Conservation (phyloP, 2,797 vertebrate species). For the Tiaroga cobitis region DNA sequence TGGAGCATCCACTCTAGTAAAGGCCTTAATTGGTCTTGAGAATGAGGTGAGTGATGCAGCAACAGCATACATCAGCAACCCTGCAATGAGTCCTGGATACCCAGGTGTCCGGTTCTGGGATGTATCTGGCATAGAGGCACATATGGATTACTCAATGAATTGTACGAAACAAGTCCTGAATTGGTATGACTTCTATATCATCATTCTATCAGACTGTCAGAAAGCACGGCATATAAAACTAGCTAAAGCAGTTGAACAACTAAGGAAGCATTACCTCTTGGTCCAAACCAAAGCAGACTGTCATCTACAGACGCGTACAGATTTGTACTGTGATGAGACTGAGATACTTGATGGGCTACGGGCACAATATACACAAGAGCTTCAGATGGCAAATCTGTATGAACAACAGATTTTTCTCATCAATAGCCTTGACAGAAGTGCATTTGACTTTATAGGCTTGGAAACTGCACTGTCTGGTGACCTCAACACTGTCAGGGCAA, state of each 20-base stretch:
- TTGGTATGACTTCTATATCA: constrained; percentile 50
- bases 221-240: constrained; percentile 41
- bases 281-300: constrained; percentile 56
- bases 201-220: constrained; percentile 52
- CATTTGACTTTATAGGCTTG: constrained; percentile 55
- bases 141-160: constrained; percentile 22
- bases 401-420: constrained; percentile 54
- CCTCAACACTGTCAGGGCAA: constrained; percentile 46
- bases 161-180: constrained; percentile 16
- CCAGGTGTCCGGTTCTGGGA: constrained; percentile 56
- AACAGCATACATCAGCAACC: neutral
- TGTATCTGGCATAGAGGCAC: constrained; percentile 44
- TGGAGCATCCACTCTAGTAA: constrained; percentile 46
- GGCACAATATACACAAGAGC: constrained; percentile 35
- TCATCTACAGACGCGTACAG: constrained; percentile 30
- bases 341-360: constrained; percentile 55
- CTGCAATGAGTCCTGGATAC: constrained; percentile 39
- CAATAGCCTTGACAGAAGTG: constrained; percentile 46
- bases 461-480: constrained; percentile 49
- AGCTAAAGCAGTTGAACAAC: constrained; percentile 33
- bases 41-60: constrained; percentile 1
- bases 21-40: constrained; percentile 25
- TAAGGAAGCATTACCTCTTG: constrained; percentile 48
- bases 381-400: constrained; percentile 15
- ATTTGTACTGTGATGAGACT: constrained; percentile 32